These are phyloP conservation scores for Ichneumoninae sp. DNA, from an alignment of 2,888 invertebrate genomes.

Conservation along the genomic window DNA sequence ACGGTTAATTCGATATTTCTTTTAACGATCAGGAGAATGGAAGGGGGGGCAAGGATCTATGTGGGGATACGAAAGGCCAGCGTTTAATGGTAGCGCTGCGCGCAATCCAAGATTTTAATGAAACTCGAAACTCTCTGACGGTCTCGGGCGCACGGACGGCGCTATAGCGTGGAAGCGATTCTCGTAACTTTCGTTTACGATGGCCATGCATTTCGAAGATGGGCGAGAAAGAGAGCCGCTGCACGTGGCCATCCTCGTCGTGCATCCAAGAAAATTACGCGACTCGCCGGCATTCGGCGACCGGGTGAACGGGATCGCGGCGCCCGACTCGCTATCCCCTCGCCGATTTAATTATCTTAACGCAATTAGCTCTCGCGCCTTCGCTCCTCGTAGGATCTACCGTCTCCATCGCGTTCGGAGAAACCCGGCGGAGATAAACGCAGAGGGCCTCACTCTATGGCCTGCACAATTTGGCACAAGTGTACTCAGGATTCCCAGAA, in stretches of 20 bases:
- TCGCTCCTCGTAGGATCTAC: slow-evolving; percentile 19
- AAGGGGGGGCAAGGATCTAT: too few relatives aligned
- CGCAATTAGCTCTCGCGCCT: slow-evolving; percentile 71
- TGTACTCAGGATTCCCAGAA: slow-evolving; percentile 30
- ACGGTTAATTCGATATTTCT: slow-evolving; percentile 62
- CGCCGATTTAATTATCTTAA: slow-evolving; percentile 76
- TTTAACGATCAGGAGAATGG: slow-evolving; percentile 48
- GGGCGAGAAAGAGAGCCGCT: slow-evolving; percentile 8
- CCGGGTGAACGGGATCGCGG: slow-evolving; percentile 56
- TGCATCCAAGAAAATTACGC: slow-evolving; percentile 49
- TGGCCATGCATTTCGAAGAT: slow-evolving; percentile 60
- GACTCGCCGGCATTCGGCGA: slow-evolving; percentile 64
- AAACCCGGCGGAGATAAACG: slow-evolving; percentile 31
- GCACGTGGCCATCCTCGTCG: background rate
- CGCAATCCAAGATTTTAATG: slow-evolving; percentile 59
- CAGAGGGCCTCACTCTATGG: background rate
- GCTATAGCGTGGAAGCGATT: slow-evolving; percentile 33
- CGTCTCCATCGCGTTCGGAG: slow-evolving; percentile 26
- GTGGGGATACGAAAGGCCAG: background rate
- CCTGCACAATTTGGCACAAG: background rate
- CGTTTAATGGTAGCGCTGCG: background rate
- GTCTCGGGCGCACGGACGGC: slow-evolving; percentile 16
- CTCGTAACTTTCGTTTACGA: slow-evolving; percentile 67
- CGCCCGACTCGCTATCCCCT: slow-evolving; percentile 17
- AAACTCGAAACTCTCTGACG: slow-evolving; percentile 54